phyloP scores from a whole-genome alignment of 2,113 vertebrate species.

The Romanogobio albipinnatus region DNA sequence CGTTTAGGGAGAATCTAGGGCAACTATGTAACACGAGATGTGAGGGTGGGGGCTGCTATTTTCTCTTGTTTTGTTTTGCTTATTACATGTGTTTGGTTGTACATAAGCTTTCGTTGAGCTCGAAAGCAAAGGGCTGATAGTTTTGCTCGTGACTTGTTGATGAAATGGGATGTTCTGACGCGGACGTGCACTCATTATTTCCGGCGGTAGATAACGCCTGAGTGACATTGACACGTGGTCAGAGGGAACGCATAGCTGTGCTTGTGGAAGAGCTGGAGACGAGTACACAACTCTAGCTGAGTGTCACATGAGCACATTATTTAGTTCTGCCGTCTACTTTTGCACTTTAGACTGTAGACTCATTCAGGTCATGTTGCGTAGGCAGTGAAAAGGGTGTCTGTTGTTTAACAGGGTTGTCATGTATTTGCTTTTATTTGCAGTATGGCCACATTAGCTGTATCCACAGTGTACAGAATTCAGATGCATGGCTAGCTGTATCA shows the following conservation, averaged over 20 bases:
- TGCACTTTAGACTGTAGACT: constrained; percentile 53
- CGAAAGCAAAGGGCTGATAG: constrained; percentile 12
- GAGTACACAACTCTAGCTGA: constrained; percentile 44
- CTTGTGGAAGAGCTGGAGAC: constrained; percentile 44
- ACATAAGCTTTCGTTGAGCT: not conserved
- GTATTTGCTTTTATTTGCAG: constrained; percentile 23
- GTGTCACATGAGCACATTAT: constrained; percentile 59
- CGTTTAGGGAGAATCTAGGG: constrained; percentile 32
- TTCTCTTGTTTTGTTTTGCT: constrained; percentile 29
- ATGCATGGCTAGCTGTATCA: not conserved
- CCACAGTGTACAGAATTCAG: not conserved
- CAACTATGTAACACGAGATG: constrained; percentile 50
- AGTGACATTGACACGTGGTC: constrained; percentile 64
- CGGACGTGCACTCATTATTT: constrained; percentile 48
- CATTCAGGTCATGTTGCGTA: constrained; percentile 31
- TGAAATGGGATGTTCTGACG: constrained; percentile 43
- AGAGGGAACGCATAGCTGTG: constrained; percentile 45
- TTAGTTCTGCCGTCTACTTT: constrained; percentile 57
- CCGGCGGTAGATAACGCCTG: constrained; percentile 53
- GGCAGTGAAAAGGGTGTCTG: constrained; percentile 16
- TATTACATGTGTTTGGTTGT: constrained; percentile 1
- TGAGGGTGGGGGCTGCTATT: constrained; percentile 42
- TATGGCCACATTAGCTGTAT: not conserved
- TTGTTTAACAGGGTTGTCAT: constrained; percentile 21
- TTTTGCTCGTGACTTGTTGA: constrained; percentile 36